phyloP scores from a whole-genome alignment of 2,797 vertebrate genomes.

The Spondyliosoma cantharus region DNA sequence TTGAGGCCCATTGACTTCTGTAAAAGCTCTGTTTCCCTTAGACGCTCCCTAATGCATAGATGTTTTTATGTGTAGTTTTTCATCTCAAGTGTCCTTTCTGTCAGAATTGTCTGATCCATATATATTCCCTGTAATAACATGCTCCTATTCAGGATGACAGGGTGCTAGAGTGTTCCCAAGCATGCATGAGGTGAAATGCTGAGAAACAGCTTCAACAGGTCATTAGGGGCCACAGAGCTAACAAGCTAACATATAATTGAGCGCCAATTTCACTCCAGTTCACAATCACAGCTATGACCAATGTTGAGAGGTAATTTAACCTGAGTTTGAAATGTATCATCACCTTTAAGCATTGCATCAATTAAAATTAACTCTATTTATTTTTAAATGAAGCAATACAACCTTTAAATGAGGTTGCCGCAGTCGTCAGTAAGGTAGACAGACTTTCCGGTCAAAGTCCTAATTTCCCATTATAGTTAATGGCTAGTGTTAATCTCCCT shows the following conservation, averaged over 20 bases:
- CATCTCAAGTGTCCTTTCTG: neutral
- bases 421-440: conserved; percentile 4
- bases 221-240: conserved; percentile 26
- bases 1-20: neutral
- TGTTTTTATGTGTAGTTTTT: conserved; percentile 9
- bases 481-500: conserved; percentile 54
- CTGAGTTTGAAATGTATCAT: conserved; percentile 14
- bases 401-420: conserved; percentile 18
- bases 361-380: neutral
- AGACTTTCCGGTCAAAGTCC: conserved; percentile 39
- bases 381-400: conserved; percentile 1
- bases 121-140: neutral
- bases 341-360: neutral
- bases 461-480: conserved; percentile 55
- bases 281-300: neutral
- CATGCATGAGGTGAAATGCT: conserved; percentile 20
- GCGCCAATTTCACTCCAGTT: conserved; percentile 24
- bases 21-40: neutral
- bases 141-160: conserved; percentile 11
- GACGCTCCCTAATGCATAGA: neutral
- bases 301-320: neutral
- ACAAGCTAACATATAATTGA: conserved; percentile 16
- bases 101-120: conserved; percentile 3
- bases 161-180: conserved; percentile 20
- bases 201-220: conserved; percentile 33